Percentiles rank a stretch among this genome's conserved stretches.
Conservation (phyloP, 2,797 vertebrate genomes). For the Discoglossus pictus region DNA sequence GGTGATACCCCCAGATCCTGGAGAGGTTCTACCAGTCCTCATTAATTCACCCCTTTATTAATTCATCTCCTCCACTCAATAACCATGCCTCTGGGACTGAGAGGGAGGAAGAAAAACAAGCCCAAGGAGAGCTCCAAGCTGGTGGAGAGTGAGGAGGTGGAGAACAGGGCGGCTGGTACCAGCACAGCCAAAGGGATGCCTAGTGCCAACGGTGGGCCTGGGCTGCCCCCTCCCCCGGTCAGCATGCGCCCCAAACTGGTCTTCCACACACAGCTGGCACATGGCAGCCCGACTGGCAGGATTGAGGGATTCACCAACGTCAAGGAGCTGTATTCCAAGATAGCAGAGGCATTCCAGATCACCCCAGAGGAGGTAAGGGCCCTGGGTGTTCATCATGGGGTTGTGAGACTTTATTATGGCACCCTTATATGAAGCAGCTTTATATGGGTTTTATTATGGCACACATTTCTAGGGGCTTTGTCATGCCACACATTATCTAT, state of each 20-base stretch:
- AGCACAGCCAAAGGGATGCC: conserved; percentile 61
- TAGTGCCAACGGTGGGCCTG: conserved; percentile 52
- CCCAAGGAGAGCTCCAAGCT: conserved; percentile 69
- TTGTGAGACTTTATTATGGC: too few species aligned
- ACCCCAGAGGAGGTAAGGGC: conserved; percentile 74
- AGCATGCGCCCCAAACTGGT: conserved; percentile 73
- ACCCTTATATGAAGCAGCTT: too few species aligned
- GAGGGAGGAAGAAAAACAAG: conserved; percentile 70
- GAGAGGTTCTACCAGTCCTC: background rate
- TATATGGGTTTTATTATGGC: too few species aligned
- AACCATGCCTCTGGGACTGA: conserved; percentile 86
- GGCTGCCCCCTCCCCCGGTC: conserved; percentile 68
- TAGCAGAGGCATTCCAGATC: conserved; percentile 78
- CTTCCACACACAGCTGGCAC: conserved; percentile 94
- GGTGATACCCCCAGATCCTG: conserved; percentile 10
- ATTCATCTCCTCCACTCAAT: background rate
- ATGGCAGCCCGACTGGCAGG: conserved; percentile 91
- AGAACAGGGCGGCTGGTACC: conserved; percentile 54
- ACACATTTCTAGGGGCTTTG: too few species aligned
- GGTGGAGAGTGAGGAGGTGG: conserved; percentile 81
- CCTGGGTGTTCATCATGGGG: too few species aligned
- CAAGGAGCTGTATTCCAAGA: conserved; percentile 84
- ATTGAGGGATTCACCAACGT: conserved; percentile 88
- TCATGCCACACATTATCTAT: too few species aligned
- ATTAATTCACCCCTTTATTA: conserved; percentile 22